Base-by-base conservation (phyloP, 2,113 vertebrate species). In the Pluvianellus socialis region DNA sequence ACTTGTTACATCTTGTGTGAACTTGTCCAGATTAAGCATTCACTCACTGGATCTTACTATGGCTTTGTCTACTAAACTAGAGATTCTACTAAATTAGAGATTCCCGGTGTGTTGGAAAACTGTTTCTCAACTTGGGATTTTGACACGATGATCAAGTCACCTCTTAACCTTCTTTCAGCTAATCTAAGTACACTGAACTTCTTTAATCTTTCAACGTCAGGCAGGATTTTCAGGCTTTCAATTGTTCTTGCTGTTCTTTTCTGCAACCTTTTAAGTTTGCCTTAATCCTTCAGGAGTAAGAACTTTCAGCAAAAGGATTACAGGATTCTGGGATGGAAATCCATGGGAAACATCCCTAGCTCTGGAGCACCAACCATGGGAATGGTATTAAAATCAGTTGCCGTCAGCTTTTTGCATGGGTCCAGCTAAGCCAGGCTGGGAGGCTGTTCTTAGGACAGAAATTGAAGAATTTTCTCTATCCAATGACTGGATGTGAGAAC, bases 201-300 rank as follows among this genome's bases (percentile, higher is more conserved):
- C 63, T 92, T 92, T 93, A 95, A 82, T 94, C 77, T 82, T 74
- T 75, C 94, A 86, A 16, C 71, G 92, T 90, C 94, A 96, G 63
- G 61, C 63, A 86, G 75, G 75, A 84, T 94, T 96, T 96, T 93
- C 85, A 80, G 90, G 83, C 56, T 92, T 94, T 77, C 79, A 63
- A 28, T 95, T 95, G 94, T 93, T 97, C 79, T 92, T 79, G 50
- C 27, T 59, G 55, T 55, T 81, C 79, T 88, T 92, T 90, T 59
- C 88, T 89, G 55, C 53, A 94, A 56, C 61, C 61, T 92, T 89
- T 82, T 0, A 0, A 89, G 58, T 94, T 82, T 79, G 33, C 45
- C 58, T 81, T 91, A 91, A 91, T 79, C 76, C 49, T 94, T 89
- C 92, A 81, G 62, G 73, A 91, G 28, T 72, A 77, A 89, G 68